Conservation (phyloP, 2,797 vertebrate genomes). For the Spatula versicolor region DNA sequence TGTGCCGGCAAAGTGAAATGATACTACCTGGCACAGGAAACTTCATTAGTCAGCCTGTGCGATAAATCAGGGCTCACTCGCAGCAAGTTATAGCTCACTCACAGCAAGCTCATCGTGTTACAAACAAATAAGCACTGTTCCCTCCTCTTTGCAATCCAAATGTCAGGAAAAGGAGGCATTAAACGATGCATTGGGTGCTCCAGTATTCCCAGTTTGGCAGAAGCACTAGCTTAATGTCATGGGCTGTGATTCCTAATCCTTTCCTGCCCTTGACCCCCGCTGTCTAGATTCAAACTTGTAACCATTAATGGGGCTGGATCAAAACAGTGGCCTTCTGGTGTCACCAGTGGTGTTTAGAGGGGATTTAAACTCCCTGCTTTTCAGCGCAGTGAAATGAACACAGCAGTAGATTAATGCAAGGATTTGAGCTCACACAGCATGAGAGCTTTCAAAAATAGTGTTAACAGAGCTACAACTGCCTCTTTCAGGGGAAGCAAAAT, state of each 20-base stretch:
- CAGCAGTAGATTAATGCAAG: constrained; percentile 82
- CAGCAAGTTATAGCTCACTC: constrained; percentile 30
- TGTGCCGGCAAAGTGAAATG: not conserved
- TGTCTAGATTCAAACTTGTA: constrained; percentile 82
- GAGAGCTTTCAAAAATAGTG: constrained; percentile 79
- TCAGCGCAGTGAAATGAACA: constrained; percentile 79
- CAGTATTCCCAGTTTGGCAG: constrained; percentile 71
- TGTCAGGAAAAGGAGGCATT: constrained; percentile 57
- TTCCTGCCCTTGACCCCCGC: constrained; percentile 80
- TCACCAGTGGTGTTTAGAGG: constrained; percentile 77
- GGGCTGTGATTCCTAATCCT: constrained; percentile 80
- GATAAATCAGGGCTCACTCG: not conserved
- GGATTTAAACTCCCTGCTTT: constrained; percentile 82
- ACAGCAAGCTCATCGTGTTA: constrained; percentile 10
- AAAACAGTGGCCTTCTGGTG: constrained; percentile 77
- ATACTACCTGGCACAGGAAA: not conserved
- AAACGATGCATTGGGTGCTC: constrained; percentile 33
- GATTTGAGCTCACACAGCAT: constrained; percentile 81
- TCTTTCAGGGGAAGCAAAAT: constrained; percentile 75
- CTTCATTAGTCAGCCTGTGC: not conserved
- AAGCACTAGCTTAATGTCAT: constrained; percentile 70
- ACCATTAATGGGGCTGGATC: constrained; percentile 78
- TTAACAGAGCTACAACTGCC: constrained; percentile 78
- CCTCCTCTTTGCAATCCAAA: constrained; percentile 34
- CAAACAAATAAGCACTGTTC: constrained; percentile 2